phyloP scores from a whole-genome alignment of 2,797 vertebrate genomes.

The Luscinia megarhynchos region DNA sequence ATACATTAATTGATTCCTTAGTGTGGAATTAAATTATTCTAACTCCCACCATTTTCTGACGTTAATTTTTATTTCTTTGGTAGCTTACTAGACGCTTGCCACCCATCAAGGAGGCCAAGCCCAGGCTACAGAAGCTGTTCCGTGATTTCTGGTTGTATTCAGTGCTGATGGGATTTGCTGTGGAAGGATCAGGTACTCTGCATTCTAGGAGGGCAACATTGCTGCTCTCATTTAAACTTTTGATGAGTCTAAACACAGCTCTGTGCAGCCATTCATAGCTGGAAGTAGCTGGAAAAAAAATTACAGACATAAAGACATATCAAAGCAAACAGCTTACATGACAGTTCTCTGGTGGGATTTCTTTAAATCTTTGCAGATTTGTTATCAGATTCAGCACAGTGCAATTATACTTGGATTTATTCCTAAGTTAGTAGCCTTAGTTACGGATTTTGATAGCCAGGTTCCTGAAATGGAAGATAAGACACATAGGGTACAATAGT shows the following conservation, averaged over 20 bases:
- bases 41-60: constrained; percentile 12
- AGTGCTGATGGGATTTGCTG: constrained; percentile 96
- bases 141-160: constrained; percentile 98
- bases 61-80: background rate
- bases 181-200: constrained; percentile 92
- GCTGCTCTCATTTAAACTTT: background rate
- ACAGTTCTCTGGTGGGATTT: background rate
- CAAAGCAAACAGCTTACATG: background rate
- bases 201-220: background rate
- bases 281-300: background rate
- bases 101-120: constrained; percentile 94
- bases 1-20: background rate
- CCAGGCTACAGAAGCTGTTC: constrained; percentile 95
- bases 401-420: background rate
- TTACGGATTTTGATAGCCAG: background rate
- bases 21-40: background rate
- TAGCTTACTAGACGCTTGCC: constrained; percentile 91
- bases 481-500: background rate
- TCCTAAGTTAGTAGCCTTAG: background rate
- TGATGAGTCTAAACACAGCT: background rate
- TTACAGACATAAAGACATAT: background rate
- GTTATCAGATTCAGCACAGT: background rate
- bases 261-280: background rate
- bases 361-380: background rate
- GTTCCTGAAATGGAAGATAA: background rate